Evolutionary conservation across 2,113 vertebrate genomes (phyloP).

Genomic region (Pteruthius melanotis): DNA sequence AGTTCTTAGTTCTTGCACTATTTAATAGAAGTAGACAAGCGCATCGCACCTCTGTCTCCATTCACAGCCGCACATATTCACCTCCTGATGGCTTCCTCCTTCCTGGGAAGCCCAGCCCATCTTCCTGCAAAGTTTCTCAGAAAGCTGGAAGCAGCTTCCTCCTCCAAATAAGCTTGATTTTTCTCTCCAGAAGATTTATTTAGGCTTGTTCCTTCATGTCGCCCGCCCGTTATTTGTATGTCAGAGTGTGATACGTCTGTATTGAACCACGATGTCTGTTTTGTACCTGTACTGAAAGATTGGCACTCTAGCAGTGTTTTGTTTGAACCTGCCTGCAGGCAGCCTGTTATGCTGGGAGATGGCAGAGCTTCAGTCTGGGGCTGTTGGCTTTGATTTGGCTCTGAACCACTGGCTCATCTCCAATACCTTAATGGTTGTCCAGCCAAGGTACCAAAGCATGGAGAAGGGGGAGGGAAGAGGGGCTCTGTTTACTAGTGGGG

Average conservation of each 20-base stretch:
- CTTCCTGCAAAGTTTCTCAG: neutral
- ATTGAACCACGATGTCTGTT: constrained; percentile 5
- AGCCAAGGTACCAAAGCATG: constrained; percentile 33
- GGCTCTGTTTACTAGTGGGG: neutral
- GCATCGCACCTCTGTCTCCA: neutral
- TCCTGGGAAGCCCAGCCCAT: neutral
- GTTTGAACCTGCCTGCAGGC: constrained; percentile 48
- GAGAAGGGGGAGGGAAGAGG: neutral
- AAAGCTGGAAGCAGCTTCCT: neutral
- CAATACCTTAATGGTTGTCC: neutral
- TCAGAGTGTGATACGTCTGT: neutral
- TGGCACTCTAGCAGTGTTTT: neutral
- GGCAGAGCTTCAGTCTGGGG: neutral
- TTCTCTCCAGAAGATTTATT: neutral
- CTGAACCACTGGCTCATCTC: constrained; percentile 25
- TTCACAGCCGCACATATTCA: neutral
- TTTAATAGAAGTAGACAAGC: neutral
- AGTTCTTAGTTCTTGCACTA: neutral
- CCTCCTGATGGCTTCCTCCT: neutral
- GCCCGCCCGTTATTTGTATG: neutral
- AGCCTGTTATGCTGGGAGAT: neutral
- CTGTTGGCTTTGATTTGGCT: constrained; percentile 47
- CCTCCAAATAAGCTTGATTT: neutral
- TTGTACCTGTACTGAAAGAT: constrained; percentile 41
- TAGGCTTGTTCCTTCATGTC: constrained; percentile 16